Evolutionary conservation across 2,888 invertebrate genomes (phyloP), one percentile per base, ranked within the genome.

Genomic region (Ormia ochracea): DNA sequence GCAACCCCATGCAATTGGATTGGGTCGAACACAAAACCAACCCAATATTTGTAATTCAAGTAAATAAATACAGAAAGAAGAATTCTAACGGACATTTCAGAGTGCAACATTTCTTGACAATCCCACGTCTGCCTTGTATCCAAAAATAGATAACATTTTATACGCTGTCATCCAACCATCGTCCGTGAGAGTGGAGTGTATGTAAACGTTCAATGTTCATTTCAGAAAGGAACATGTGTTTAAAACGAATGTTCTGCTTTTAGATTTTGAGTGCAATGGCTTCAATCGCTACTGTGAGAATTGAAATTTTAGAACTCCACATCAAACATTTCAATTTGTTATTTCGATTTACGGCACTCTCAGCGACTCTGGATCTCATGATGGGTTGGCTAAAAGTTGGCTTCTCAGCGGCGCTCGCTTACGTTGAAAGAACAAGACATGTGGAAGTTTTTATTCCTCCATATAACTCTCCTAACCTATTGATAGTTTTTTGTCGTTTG

Each of bases 81-180:
- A 28, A 58, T 33, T 66, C 75, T 66, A 79, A 79, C 79, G 79
- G 70, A 65, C 79, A 59, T 36, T 70, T 72, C 45, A 59, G 9
- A 56, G 50, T 78, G 56, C 63, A 54, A 52, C 26, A 50, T 58
- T 66, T 75, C 69, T 79, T 79, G 74, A 75, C 52, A 74, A 70
- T 69, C 63, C 36, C n/a, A 38, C 59, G 74, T 73, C 74, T 78
- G 68, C 26, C 41, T 65, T 17, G 52, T 23, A 69, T 65, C 65
- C 74, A 58, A 65, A 79, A 75, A 79, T 74, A 74, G 74, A 75
- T 52, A 50, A 54, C 33, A 58, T 36, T 50, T 38, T 58, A 70
- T 59, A 23, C 43, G 43, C 23, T 56, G 69, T n/a, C n/a, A n/a
- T n/a, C n/a, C n/a, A n/a, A n/a, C n/a, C n/a, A n/a, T 6, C 36